Conservation (phyloP, 2,113 vertebrate genomes). For the Octodon degus region DNA sequence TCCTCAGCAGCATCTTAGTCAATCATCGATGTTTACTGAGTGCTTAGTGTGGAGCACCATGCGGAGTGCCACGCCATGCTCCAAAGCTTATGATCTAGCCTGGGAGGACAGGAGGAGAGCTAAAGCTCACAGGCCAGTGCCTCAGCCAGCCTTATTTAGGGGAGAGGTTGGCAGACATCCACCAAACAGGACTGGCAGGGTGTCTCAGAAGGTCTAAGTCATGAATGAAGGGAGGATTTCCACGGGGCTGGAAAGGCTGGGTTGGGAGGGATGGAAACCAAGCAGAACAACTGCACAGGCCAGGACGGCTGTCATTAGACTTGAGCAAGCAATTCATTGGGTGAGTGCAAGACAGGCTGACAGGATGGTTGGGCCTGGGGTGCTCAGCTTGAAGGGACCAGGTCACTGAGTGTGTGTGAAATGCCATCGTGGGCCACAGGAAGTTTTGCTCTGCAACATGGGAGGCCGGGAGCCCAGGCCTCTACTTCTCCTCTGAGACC, state of each 20-base stretch:
- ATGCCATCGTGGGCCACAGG: conserved; percentile 22
- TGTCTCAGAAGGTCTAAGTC: background rate
- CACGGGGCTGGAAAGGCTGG: background rate
- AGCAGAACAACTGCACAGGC: background rate
- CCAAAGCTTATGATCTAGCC: background rate
- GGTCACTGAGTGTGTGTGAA: conserved; percentile 34
- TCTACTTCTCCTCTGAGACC: conserved; percentile 66
- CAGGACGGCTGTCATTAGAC: background rate
- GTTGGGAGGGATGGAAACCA: background rate
- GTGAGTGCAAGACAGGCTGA: background rate
- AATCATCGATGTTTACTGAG: conserved; percentile 47
- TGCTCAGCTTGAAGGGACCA: background rate
- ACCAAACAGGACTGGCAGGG: background rate
- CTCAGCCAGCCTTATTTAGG: background rate
- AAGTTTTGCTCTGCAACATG: no score
- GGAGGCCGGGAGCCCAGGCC: background rate
- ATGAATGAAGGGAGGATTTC: background rate
- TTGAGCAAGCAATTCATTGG: background rate
- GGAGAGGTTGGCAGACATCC: background rate
- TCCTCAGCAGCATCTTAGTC: background rate
- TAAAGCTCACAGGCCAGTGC: background rate
- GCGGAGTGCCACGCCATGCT: background rate
- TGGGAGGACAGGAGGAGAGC: background rate
- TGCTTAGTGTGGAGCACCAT: background rate
- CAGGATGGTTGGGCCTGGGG: background rate